A percentile compares a stretch with the other conserved stretches of the same genome.
Conservation (phyloP, 2,113 vertebrate species). For the Siniperca knerii region DNA sequence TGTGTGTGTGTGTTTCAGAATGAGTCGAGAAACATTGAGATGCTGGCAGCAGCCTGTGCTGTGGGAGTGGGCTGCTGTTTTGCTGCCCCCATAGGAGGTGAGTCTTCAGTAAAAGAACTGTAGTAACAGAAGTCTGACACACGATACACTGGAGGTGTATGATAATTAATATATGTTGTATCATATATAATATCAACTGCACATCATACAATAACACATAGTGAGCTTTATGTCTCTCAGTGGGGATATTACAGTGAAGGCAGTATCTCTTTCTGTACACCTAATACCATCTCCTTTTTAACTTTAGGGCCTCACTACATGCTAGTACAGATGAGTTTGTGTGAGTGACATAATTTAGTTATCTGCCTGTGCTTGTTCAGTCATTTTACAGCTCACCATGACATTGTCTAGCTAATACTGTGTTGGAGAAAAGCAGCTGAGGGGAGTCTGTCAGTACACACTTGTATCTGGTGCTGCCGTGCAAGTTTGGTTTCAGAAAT, state of each 20-base stretch:
- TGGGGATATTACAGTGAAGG: neutral
- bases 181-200: neutral
- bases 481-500: neutral
- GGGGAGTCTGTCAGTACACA: neutral
- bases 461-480: neutral
- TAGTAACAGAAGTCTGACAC: neutral
- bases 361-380: neutral
- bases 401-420: too few relatives aligned
- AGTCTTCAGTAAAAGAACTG: conserved; percentile 50
- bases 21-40: conserved; percentile 92
- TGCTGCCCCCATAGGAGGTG: conserved; percentile 95
- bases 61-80: conserved; percentile 97
- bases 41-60: conserved; percentile 93
- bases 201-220: neutral
- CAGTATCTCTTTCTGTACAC: neutral
- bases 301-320: neutral
- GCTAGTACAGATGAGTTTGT: neutral
- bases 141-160: neutral
- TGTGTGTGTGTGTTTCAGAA: conserved; percentile 75
- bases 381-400: neutral
- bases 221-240: conserved; percentile 6
- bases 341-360: conserved; percentile 25
- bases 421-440: too few relatives aligned
- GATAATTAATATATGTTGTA: neutral
- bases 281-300: neutral